These are phyloP conservation scores for Rhinolophus sinicus DNA, from an alignment of 2,113 vertebrate genomes.

Conservation along the genomic window DNA sequence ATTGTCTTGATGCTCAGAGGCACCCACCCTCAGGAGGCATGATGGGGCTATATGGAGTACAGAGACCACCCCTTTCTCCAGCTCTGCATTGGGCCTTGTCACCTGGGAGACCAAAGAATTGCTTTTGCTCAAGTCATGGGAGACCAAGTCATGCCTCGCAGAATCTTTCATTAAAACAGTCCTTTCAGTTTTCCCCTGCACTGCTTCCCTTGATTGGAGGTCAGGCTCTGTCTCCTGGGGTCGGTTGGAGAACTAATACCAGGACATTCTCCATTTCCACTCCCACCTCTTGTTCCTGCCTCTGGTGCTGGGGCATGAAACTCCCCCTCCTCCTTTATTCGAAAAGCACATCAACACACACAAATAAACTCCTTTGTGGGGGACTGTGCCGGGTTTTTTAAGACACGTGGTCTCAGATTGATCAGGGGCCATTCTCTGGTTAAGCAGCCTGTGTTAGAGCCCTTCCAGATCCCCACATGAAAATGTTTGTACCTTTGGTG, in stretches of 20 bases:
- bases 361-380: neutral
- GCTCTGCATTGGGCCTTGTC: neutral
- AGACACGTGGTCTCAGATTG: neutral
- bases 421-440: neutral
- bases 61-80: neutral
- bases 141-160: neutral
- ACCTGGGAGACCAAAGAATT: neutral
- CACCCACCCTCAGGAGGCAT: neutral
- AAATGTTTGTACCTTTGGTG: neutral
- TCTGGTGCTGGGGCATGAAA: neutral
- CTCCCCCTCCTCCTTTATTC: neutral
- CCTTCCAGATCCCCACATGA: neutral
- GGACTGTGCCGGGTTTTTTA: neutral
- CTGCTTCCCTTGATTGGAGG: neutral
- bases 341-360: neutral
- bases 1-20: neutral
- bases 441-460: neutral
- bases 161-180: slow-evolving; percentile 2
- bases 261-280: neutral
- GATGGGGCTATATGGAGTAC: neutral
- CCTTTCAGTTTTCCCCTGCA: neutral
- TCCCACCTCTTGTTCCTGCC: neutral
- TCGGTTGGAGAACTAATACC: neutral
- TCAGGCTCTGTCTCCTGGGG: neutral
- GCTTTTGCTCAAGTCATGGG: slow-evolving; percentile 11